Conservation (phyloP, 2,888 invertebrate species). For the Dascillus cervinus region DNA sequence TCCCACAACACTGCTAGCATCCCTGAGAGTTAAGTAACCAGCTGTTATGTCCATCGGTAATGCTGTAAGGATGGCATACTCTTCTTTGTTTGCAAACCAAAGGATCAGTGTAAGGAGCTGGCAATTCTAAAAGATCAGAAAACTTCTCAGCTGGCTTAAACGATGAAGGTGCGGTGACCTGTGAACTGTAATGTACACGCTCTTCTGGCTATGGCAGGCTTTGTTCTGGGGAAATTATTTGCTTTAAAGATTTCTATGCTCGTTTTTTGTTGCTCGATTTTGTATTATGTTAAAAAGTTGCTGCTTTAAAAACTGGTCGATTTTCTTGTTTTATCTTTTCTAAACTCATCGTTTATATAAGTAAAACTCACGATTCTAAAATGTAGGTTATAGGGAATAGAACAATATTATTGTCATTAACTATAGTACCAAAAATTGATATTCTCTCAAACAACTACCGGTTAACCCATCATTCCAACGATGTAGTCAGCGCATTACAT, state of each 20-base stretch:
- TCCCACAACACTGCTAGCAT: conserved; percentile 70
- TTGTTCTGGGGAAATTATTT: conserved; percentile 76
- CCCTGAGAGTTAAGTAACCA: conserved; percentile 79
- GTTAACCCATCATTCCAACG: too few species aligned
- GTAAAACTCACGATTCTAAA: too few species aligned
- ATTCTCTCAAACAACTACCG: too few species aligned
- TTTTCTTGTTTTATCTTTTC: conserved; percentile 29
- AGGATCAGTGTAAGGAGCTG: conserved; percentile 87
- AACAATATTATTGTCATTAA: too few species aligned
- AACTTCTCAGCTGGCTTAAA: conserved; percentile 89
- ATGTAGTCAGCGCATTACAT: too few species aligned
- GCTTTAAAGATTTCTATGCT: conserved; percentile 83
- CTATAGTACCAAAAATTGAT: too few species aligned
- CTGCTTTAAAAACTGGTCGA: conserved; percentile 35
- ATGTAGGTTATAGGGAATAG: too few species aligned
- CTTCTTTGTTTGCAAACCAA: conserved; percentile 76
- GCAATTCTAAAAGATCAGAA: conserved; percentile 84
- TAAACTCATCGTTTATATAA: too few species aligned
- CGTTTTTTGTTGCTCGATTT: conserved; percentile 63
- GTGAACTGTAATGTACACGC: conserved; percentile 71
- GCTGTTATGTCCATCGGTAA: conserved; percentile 89
- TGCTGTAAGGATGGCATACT: conserved; percentile 76
- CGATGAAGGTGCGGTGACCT: conserved; percentile 88
- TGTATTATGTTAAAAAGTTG: conserved; percentile 45
- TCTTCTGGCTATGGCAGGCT: conserved; percentile 69